Evolutionary conservation across 2,888 invertebrate genomes (phyloP).

Genomic region (Balanococcus diminutus): DNA sequence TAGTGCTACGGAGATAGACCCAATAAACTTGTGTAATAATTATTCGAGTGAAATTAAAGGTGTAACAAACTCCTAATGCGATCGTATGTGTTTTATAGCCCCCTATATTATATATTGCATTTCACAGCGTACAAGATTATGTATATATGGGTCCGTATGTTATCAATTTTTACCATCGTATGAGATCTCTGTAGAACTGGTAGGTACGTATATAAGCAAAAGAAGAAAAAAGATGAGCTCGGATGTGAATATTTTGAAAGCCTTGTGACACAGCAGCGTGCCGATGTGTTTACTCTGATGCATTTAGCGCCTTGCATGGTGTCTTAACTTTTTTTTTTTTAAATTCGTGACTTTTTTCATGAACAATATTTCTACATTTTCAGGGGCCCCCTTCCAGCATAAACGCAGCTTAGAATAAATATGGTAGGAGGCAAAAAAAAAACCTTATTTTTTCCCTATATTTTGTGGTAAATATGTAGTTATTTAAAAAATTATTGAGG

Average conservation of each 20-base stretch:
- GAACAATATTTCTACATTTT: too few species aligned
- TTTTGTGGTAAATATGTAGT: too few species aligned
- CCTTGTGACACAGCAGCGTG: not conserved
- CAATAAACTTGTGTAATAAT: not conserved
- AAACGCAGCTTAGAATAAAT: too few species aligned
- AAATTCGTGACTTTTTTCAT: too few species aligned
- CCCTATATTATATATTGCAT: conserved; percentile 5
- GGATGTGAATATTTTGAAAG: not conserved
- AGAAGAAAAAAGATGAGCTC: not conserved
- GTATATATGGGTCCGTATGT: not conserved
- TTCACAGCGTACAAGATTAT: not conserved
- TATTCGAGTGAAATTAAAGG: not conserved
- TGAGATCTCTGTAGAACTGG: not conserved
- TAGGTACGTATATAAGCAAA: not conserved
- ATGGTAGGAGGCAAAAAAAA: too few species aligned
- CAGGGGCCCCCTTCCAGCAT: too few species aligned
- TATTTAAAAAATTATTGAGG: too few species aligned
- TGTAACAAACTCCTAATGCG: conserved; percentile 9
- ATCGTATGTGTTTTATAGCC: not conserved
- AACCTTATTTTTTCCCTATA: too few species aligned
- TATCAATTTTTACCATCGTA: not conserved
- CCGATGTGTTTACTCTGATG: too few species aligned
- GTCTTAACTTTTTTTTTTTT: too few species aligned
- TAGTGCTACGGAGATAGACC: not conserved
- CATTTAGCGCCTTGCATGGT: not conserved